Evolutionary conservation across 2,113 vertebrate genomes (phyloP).

Genomic region (Copsychus sechellarum): DNA sequence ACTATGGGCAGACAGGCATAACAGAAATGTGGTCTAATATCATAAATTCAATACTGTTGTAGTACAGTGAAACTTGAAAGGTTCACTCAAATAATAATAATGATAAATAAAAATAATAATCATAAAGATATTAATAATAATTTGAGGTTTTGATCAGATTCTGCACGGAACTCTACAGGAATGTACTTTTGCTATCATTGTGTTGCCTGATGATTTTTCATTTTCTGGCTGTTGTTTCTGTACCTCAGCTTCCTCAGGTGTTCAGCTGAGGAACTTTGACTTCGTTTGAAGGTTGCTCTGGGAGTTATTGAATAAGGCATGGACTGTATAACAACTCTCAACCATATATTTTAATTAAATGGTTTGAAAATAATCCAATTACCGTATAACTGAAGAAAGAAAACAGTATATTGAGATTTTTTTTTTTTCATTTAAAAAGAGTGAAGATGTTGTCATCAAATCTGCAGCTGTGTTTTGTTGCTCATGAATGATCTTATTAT

Average conservation of each 20-base stretch:
- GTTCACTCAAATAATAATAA: background rate
- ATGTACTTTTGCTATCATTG: background rate
- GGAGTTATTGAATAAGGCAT: background rate
- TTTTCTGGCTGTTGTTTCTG: background rate
- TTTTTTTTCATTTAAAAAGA: background rate
- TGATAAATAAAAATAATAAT: background rate
- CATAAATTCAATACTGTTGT: background rate
- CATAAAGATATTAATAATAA: background rate
- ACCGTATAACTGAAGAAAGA: background rate
- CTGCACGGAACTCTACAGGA: background rate
- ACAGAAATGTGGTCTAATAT: background rate
- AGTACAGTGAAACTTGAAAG: background rate
- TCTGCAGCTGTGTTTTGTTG: background rate
- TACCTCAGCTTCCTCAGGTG: background rate
- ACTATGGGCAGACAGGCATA: background rate
- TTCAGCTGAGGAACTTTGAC: background rate
- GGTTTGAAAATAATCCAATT: constrained; percentile 15
- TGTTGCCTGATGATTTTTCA: background rate
- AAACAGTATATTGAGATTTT: background rate
- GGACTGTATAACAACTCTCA: background rate
- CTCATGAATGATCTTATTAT: background rate
- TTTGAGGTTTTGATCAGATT: background rate
- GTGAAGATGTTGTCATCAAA: background rate
- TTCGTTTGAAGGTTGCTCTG: background rate
- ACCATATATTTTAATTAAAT: background rate